Evolutionary conservation across 2,797 vertebrate genomes (phyloP), one percentile per base, ranked within the genome.

Genomic region (Chelon labrosus): DNA sequence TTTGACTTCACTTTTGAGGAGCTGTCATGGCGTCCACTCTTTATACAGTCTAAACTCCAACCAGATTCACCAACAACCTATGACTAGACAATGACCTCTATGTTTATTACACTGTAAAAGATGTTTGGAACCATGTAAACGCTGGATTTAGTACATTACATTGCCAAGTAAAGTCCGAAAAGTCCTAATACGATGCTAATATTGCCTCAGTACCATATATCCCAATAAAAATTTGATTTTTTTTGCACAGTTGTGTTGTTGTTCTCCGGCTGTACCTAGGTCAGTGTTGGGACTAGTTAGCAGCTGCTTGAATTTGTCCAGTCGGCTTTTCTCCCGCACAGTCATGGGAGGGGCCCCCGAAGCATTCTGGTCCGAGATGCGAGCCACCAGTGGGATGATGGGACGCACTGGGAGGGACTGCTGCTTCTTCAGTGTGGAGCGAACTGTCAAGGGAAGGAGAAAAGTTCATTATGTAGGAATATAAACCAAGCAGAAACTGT

Each of bases 361-460:
- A 3, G 97, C 96, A 0, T 99, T 99, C 93, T 99, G 98, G 94
- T 99, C 98, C 0, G 98, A 98, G 89, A 99, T 99, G 2, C 98
- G 96, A 71, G 98, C 98, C 6, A 99, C 96, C 0, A 99, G 95
- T 0, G 98, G 98, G 88, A 99, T 97, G 91, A 99, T 89, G 37
- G 97, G 97, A 10, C 98, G 96, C 2, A 96, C 93, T 0, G 97
- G 97, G 56, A 98, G 96, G 7, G 97, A 97, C 83, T 97, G 96
- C 83, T 97, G 97, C 90, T 98, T 98, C 87, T 97, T 97, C 22
- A 98, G 94, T 0, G 96, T 85, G 58, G 91, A 94, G 68, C 94
- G 87, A 65, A 94, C 93, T 93, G 93, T 73, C 3, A n/a, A 44
- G 77, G 63, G 54, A 54, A 16, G 19, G 0, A 50, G 4, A 7